Evolutionary conservation across 2,113 vertebrate species (phyloP).

Genomic region (Heterotilapia buettikoferi): DNA sequence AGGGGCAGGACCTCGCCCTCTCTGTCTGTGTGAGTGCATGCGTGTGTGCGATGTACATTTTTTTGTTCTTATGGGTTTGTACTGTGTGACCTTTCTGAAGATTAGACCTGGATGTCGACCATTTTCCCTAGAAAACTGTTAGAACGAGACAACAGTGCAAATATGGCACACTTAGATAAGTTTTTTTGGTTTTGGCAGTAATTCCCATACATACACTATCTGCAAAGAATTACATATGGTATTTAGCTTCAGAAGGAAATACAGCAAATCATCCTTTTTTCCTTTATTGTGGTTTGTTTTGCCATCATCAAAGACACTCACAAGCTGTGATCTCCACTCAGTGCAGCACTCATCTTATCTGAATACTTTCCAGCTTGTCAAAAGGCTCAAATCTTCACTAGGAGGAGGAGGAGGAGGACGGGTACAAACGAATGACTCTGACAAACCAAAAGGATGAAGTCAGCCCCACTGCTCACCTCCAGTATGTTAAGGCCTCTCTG

Average conservation of each 20-base stretch:
- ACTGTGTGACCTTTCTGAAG: slow-evolving; percentile 42
- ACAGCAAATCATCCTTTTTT: neutral
- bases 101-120: slow-evolving; percentile 25
- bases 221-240: neutral
- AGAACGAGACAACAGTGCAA: neutral
- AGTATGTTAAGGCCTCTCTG: slow-evolving; percentile 6
- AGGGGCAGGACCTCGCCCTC: slow-evolving; percentile 41
- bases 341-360: neutral
- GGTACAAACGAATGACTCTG: slow-evolving; percentile 3
- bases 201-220: neutral
- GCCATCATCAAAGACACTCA: slow-evolving; percentile 22
- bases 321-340: slow-evolving; percentile 36
- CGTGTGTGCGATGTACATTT: slow-evolving; percentile 13
- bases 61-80: slow-evolving; percentile 13
- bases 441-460: slow-evolving; percentile 46
- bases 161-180: neutral
- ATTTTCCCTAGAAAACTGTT: slow-evolving; percentile 8
- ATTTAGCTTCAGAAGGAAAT: neutral
- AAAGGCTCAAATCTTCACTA: slow-evolving; percentile 16
- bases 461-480: slow-evolving; percentile 40
- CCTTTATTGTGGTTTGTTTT: slow-evolving; percentile 27
- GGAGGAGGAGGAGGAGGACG: neutral
- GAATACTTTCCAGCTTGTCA: slow-evolving; percentile 52
- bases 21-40: slow-evolving; percentile 13
- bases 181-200: neutral